These are phyloP conservation scores for Planococcus citri DNA, from an alignment of 1,140 invertebrate genomes.

Conservation along the genomic window DNA sequence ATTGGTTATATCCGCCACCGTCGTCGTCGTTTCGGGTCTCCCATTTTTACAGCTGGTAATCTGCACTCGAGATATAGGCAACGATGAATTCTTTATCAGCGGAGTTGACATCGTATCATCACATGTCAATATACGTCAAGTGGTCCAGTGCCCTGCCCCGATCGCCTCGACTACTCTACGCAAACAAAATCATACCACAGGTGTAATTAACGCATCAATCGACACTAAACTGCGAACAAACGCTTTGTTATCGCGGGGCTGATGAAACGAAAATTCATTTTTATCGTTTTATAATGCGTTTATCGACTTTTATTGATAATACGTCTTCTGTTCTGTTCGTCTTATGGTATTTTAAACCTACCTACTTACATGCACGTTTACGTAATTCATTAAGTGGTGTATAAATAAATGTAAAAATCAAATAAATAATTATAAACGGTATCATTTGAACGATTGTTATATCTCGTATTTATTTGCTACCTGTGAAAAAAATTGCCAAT, in stretches of 20 bases:
- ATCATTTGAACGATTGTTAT: too few relatives aligned
- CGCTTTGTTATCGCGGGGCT: not conserved
- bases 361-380: too few relatives aligned
- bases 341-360: too few relatives aligned
- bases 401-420: too few relatives aligned
- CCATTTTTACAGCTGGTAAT: not conserved
- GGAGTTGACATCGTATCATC: not conserved
- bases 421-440: too few relatives aligned
- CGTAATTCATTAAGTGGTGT: too few relatives aligned
- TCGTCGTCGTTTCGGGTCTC: not conserved
- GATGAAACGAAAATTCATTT: not conserved
- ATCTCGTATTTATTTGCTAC: too few relatives aligned
- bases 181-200: too few relatives aligned
- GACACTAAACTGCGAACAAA: too few relatives aligned
- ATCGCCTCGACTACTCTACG: not conserved
- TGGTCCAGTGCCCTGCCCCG: not conserved
- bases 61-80: slow-evolving; percentile 5
- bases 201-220: too few relatives aligned
- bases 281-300: not conserved
- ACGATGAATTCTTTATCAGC: not conserved
- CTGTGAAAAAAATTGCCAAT: too few relatives aligned
- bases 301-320: not conserved
- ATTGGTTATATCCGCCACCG: not conserved
- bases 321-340: too few relatives aligned
- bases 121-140: not conserved